Base-by-base conservation (phyloP, 1,140 invertebrate species). In the Polypedilum pembai region DNA sequence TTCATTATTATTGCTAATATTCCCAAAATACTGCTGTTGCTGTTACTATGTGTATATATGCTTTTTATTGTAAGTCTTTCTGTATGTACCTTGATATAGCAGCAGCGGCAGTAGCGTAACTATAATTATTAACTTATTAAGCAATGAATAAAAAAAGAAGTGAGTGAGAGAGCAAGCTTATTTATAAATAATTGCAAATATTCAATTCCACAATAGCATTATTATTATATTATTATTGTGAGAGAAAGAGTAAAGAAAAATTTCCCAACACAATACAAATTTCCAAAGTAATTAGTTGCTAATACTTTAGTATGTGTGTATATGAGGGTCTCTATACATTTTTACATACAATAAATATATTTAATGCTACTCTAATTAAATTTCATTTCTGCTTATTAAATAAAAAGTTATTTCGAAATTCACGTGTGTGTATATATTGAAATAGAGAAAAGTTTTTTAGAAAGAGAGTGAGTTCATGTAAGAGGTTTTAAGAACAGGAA, bases 121-220 rank as follows among this genome's bases (percentile, higher is more conserved):
- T 69, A 69, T 69, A 69, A 69, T 69, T 69, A 69, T 69, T 69
- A 21, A 69, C 17, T 69, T 69, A 69, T 69, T 69, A 21, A 69
- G 65, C 65, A 69, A 69, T 69, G 17, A 66, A 21, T 21, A 69
- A 4, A 7, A 7, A 69, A 69, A 69, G 20, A 69, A 4, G n/a
- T 56, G 12, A n/a, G 45, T 56, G 45, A 56, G 45, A 56, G 45
- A 56, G n/a, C 4, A 12, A 56, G 45, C 65, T 69, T 69, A 69
- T 69, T 69, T 21, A 69, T 69, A 69, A 69, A 69, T 69, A 69
- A 69, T 69, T 69, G 65, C 65, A 69, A 69, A 69, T 69, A 56
- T 69, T 69, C 65, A 69, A 69, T 69, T 69, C 65, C 65, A 69
- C 65, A 69, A 69, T 69, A 21, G 65, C 20, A 69, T 69, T 69